A percentile compares a stretch with the other conserved stretches of the same genome.
Evolutionary conservation across 2,113 vertebrate genomes (phyloP).

Genomic region (Archilochus colubris): DNA sequence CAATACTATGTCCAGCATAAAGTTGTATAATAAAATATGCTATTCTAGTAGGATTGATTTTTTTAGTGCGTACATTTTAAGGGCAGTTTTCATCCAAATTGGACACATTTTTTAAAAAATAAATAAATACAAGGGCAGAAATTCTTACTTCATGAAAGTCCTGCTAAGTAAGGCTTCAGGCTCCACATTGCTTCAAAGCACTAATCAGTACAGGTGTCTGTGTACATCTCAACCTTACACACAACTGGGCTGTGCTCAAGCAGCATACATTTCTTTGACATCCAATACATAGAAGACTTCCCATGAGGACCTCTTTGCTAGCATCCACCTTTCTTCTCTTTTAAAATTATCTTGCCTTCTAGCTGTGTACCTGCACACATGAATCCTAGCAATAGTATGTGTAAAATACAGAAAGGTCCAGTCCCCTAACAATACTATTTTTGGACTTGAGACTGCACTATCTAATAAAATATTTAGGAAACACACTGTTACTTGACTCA

Average conservation of each 20-base stretch:
- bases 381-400: not conserved
- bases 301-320: not conserved
- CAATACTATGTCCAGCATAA: slow-evolving; percentile 65
- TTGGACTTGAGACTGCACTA: not conserved
- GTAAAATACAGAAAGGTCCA: not conserved
- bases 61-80: slow-evolving; percentile 37
- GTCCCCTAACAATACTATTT: not conserved
- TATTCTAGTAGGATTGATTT: slow-evolving; percentile 4
- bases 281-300: not conserved
- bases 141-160: slow-evolving; percentile 8
- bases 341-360: slow-evolving; percentile 14
- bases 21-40: slow-evolving; percentile 56
- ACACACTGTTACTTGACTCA: not conserved
- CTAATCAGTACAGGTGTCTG: slow-evolving; percentile 21
- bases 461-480: not conserved
- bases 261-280: not conserved
- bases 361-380: not conserved
- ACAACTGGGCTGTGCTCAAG: not conserved
- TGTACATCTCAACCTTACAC: not conserved
- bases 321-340: not conserved
- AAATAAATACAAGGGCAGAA: slow-evolving; percentile 67
- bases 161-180: slow-evolving; percentile 38
- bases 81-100: slow-evolving; percentile 47
- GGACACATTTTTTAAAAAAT: slow-evolving; percentile 15
- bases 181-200: slow-evolving; percentile 32